Evolutionary conservation across 1,140 invertebrate genomes (phyloP).

Genomic region (Drosophila bipectinata): DNA sequence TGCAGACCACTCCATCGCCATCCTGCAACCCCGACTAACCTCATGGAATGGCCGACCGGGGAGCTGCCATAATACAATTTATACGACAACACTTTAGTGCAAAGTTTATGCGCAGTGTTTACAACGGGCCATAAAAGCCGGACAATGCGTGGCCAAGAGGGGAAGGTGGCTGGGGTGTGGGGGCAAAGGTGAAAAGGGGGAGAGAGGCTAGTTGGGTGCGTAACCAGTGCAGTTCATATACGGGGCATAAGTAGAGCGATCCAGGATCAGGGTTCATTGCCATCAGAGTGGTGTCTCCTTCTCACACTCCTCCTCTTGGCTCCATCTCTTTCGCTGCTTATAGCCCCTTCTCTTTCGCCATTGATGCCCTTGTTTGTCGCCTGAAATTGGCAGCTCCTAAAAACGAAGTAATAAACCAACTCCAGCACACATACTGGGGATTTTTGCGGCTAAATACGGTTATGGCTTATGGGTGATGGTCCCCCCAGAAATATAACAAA

Average conservation of each 20-base stretch:
- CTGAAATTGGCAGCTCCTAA: conserved; percentile 79
- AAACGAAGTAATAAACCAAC: conserved; percentile 80
- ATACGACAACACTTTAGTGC: conserved; percentile 82
- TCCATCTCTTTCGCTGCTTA: neutral
- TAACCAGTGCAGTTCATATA: conserved; percentile 65
- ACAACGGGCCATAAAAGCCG: conserved; percentile 78
- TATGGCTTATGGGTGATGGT: conserved; percentile 50
- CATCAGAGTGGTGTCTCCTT: neutral
- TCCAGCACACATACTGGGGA: conserved; percentile 55
- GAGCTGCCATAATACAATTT: conserved; percentile 82
- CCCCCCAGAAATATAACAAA: conserved; percentile 45
- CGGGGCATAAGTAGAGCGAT: conserved; percentile 56
- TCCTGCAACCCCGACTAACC: conserved; percentile 2
- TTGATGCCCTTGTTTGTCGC: conserved; percentile 65
- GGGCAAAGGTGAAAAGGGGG: conserved; percentile 21
- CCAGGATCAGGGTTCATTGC: conserved; percentile 32
- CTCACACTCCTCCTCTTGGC: too few relatives aligned
- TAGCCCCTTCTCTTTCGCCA: conserved; percentile 16
- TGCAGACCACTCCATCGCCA: neutral
- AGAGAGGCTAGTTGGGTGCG: conserved; percentile 43
- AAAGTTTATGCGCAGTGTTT: conserved; percentile 80
- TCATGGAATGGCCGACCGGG: conserved; percentile 68
- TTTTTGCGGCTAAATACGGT: conserved; percentile 58
- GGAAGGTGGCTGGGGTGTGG: neutral
- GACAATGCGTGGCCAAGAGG: conserved; percentile 61